These are phyloP conservation scores for Lepidurus apus DNA, from an alignment of 1,140 invertebrate species.

Conservation along the genomic window DNA sequence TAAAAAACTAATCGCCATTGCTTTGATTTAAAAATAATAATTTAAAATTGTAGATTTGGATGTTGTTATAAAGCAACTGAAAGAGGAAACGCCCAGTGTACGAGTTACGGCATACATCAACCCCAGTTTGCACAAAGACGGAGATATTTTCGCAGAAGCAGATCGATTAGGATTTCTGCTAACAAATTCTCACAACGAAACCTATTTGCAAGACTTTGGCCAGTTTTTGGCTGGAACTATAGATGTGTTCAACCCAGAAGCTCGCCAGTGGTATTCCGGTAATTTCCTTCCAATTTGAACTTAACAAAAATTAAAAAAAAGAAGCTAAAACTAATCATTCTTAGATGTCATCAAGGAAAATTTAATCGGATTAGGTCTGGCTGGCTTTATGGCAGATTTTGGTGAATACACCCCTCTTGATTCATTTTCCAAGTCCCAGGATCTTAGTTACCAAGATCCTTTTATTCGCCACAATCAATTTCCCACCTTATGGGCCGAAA, in stretches of 20 bases:
- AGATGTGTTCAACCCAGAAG: slow-evolving; percentile 43
- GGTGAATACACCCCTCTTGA: slow-evolving; percentile 46
- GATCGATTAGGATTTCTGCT: slow-evolving; percentile 42
- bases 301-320: not conserved
- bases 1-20: too few relatives aligned
- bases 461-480: slow-evolving; percentile 35
- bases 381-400: slow-evolving; percentile 50
- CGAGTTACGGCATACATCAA: slow-evolving; percentile 46
- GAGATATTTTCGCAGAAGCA: slow-evolving; percentile 42
- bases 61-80: slow-evolving; percentile 40
- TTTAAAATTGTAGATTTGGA: too few relatives aligned
- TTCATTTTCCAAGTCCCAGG: slow-evolving; percentile 39
- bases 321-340: slow-evolving; percentile 15
- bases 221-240: slow-evolving; percentile 45
- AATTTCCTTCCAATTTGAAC: not conserved
- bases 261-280: slow-evolving; percentile 46
- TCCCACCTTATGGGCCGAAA: slow-evolving; percentile 34
- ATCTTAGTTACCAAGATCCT: not conserved
- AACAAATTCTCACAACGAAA: slow-evolving; percentile 38
- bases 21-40: too few relatives aligned
- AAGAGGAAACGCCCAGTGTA: slow-evolving; percentile 38
- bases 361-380: slow-evolving; percentile 44
- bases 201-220: slow-evolving; percentile 44
- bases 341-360: slow-evolving; percentile 43
- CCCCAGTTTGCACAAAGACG: slow-evolving; percentile 44